Evolutionary conservation across 1,140 invertebrate species (phyloP).

Genomic region (Trichogramma pretiosum): DNA sequence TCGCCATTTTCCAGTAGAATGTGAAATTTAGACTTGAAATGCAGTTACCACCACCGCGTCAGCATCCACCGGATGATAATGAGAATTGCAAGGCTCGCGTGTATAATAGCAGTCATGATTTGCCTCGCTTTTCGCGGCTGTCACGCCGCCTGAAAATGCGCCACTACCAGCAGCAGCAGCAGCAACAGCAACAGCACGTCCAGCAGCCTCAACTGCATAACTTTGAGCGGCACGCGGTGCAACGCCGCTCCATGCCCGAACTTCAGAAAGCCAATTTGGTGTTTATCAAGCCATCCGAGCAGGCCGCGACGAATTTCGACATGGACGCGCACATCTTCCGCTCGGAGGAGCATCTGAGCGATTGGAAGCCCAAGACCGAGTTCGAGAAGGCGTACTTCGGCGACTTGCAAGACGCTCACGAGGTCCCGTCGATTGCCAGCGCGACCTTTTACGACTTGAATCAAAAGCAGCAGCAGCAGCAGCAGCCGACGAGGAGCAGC

Average conservation of each 20-base stretch:
- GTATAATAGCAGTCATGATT: conserved; percentile 31
- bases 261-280: conserved; percentile 30
- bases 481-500: neutral
- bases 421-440: neutral
- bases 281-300: conserved; percentile 17
- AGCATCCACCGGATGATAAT: neutral
- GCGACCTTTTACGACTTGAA: conserved; percentile 1
- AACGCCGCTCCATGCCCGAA: conserved; percentile 32
- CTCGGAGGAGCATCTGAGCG: conserved; percentile 16
- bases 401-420: conserved; percentile 18
- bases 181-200: neutral
- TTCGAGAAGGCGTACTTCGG: conserved; percentile 37
- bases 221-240: conserved; percentile 24
- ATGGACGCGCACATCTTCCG: conserved; percentile 5
- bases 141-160: conserved; percentile 9
- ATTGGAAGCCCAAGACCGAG: conserved; percentile 34
- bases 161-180: neutral
- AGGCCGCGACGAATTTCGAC: conserved; percentile 1
- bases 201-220: neutral
- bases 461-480: neutral
- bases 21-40: neutral
- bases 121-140: conserved; percentile 23
- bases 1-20: no score
- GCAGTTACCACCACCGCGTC: neutral
- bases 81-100: no score